phyloP scores from a whole-genome alignment of 1,140 invertebrate species.

The Pseudomyrmex cubaensis region DNA sequence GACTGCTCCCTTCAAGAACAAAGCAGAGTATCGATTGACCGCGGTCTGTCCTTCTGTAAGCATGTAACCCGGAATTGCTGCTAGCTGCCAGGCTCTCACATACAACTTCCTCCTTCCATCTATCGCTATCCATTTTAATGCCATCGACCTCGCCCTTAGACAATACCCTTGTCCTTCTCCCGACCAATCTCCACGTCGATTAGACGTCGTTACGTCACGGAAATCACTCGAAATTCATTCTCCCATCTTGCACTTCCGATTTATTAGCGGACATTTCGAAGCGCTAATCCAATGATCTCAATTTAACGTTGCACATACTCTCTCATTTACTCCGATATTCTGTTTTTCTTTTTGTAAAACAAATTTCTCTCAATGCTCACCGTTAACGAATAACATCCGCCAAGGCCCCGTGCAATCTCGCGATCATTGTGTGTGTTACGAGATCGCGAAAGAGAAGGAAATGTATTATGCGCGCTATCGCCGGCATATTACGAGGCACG shows the following conservation, averaged over 20 bases:
- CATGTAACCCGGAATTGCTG: conserved; percentile 53
- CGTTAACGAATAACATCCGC: conserved; percentile 4
- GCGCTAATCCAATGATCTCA: background rate
- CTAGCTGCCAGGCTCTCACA: conserved; percentile 1
- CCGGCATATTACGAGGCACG: conserved; percentile 18
- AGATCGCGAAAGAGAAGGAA: conserved; percentile 28
- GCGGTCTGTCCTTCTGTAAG: conserved; percentile 13
- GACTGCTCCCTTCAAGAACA: conserved; percentile 46
- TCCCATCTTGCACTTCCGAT: background rate
- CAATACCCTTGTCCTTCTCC: background rate
- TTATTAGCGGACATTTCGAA: background rate
- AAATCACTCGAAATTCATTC: conserved; percentile 7
- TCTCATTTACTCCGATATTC: no score
- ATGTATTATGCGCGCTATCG: conserved; percentile 42
- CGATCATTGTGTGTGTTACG: conserved; percentile 1
- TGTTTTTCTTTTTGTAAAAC: no score
- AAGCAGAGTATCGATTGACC: conserved; percentile 37
- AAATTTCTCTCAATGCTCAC: no score
- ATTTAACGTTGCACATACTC: no score
- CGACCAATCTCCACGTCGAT: conserved; percentile 30
- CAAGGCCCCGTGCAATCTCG: conserved; percentile 22
- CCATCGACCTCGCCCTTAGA: conserved; percentile 21
- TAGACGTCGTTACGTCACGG: background rate
- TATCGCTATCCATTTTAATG: conserved; percentile 29
- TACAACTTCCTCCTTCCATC: conserved; percentile 40